These are phyloP conservation scores for Trematomus loennbergii DNA, from an alignment of 2,113 vertebrate species.

Conservation along the genomic window DNA sequence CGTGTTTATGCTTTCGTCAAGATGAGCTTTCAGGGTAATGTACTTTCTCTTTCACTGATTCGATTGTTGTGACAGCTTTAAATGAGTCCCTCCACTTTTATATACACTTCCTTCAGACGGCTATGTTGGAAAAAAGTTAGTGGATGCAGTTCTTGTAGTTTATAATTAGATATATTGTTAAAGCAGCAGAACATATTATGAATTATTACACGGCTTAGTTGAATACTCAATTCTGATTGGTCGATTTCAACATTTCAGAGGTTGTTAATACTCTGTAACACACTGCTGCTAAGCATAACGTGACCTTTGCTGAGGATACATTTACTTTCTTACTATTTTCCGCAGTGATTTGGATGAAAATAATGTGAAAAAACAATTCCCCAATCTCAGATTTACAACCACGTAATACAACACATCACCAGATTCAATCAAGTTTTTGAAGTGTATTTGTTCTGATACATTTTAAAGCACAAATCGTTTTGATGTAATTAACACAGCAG, in stretches of 20 bases:
- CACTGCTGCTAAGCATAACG: no score
- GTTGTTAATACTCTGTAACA: no score
- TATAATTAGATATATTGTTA: not conserved
- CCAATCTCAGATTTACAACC: constrained; percentile 2
- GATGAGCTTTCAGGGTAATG: constrained; percentile 42
- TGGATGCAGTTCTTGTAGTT: not conserved
- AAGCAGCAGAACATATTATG: not conserved
- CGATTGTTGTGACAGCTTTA: constrained; percentile 40
- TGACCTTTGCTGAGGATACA: not conserved
- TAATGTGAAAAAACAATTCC: not conserved
- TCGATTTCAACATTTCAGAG: no score
- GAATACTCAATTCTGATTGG: no score
- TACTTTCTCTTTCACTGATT: constrained; percentile 23
- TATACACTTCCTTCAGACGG: not conserved
- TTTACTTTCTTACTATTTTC: not conserved
- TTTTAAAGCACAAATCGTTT: constrained; percentile 34
- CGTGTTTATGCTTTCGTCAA: constrained; percentile 30
- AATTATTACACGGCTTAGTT: no score
- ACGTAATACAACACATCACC: constrained; percentile 20
- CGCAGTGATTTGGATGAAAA: not conserved
- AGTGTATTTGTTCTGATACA: constrained; percentile 26
- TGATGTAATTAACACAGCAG: constrained; percentile 37
- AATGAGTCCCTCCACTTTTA: constrained; percentile 24
- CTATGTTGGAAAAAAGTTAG: not conserved
- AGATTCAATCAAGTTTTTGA: constrained; percentile 6